Evolutionary conservation across 2,888 invertebrate species (phyloP), one percentile per base, ranked within the genome.

Genomic region (Marasmarcha lunaedactyla): DNA sequence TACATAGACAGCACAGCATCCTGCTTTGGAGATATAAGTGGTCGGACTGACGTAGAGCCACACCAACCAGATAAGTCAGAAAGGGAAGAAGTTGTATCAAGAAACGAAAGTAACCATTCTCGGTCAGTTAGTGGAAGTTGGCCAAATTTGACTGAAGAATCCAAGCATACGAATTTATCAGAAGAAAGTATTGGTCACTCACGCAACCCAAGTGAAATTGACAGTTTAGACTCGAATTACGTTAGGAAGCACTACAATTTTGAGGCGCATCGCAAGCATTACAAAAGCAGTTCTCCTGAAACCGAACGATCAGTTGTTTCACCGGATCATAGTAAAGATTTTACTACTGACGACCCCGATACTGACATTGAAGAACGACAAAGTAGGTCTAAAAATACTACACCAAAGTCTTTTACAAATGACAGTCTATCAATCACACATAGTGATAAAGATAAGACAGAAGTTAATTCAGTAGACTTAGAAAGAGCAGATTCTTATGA

Each of bases 171-270:
- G 38, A 72, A 76, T 50, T 59, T 73, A 39, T 78, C 79, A n/a
- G 83, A 84, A 65, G 84, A 81, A 44, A 81, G 81, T 45, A 72
- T 83, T 40, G 71, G 76, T 2, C 78, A 78, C 50, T 84, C 84
- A 11, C 73, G 79, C 12, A 84, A 84, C 46, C 84, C 79, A 27
- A 85, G 84, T 53, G 86, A 86, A 65, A 83, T 85, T 43, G 87
- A 87, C 52, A 86, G 86, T 58, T 66, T 86, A 51, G 86, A 86
- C 61, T 86, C 86, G 1, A 86, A 86, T 54, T 86, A 84, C 67
- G 84, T 86, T 33, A 76, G 86, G 51, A 86, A 85, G 59, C 83
- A 85, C 54, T 85, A 85, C 41, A 78, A 83, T 42, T 84, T 84
- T 52, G 84, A 84, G 50, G 79, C 76, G 26, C 76, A 84, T 49